Percentiles rank a stretch among this genome's conserved stretches.
Evolutionary conservation across 2,888 invertebrate species (phyloP).

Genomic region (Spisula subtruncata): DNA sequence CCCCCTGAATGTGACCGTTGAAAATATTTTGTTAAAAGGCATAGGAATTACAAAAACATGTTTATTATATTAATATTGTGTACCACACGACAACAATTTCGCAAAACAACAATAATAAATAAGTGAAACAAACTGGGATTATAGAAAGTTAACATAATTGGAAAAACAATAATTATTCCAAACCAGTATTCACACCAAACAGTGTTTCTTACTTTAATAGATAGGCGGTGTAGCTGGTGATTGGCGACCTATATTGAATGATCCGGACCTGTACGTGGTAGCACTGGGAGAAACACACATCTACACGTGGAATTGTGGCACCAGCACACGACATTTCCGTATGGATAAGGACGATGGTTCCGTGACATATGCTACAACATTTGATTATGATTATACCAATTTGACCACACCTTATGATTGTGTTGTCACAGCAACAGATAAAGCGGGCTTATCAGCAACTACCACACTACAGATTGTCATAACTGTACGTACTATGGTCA

Average conservation of each 20-base stretch:
- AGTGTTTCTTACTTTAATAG: conserved; percentile 7
- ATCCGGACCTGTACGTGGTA: conserved; percentile 55
- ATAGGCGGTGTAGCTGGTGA: conserved; percentile 49
- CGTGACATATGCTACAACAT: conserved; percentile 60
- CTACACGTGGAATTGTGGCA: conserved; percentile 62
- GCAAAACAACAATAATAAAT: no score
- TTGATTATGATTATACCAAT: conserved; percentile 63
- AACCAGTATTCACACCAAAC: no score
- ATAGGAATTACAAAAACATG: no score
- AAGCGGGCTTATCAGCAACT: conserved; percentile 62
- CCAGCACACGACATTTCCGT: conserved; percentile 54
- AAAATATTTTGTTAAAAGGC: no score
- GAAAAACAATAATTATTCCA: no score
- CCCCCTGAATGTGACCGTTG: no score
- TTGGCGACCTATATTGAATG: conserved; percentile 44
- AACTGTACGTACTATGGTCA: conserved; percentile 38
- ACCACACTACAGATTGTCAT: conserved; percentile 65
- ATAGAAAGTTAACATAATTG: no score
- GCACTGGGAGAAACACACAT: conserved; percentile 38
- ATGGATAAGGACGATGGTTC: conserved; percentile 46
- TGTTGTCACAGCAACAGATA: conserved; percentile 66
- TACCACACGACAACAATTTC: no score
- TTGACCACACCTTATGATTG: conserved; percentile 60
- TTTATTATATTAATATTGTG: no score
- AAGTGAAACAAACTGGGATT: no score